These are phyloP conservation scores for Spinibarbus caldwelli DNA, from an alignment of 2,797 vertebrate species.

Conservation along the genomic window DNA sequence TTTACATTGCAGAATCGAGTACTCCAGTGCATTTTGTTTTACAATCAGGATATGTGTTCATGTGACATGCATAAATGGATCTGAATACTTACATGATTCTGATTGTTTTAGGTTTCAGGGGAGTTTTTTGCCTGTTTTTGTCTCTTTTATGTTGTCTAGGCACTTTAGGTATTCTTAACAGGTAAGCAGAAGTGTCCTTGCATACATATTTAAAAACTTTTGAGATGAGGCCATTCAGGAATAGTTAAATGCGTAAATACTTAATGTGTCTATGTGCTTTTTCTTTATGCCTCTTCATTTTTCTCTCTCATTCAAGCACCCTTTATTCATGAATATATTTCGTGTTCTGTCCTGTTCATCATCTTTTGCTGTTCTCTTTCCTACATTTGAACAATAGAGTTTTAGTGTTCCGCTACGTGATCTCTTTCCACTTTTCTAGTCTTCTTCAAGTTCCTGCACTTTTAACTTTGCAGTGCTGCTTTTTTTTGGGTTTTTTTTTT, in stretches of 20 bases:
- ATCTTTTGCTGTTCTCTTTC: not conserved
- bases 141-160: too few relatives aligned
- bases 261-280: not conserved
- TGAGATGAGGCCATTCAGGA: not conserved
- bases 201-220: not conserved
- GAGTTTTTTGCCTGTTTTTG: not conserved
- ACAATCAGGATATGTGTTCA: too few relatives aligned
- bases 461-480: too few relatives aligned
- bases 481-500: too few relatives aligned
- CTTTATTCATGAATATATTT: not conserved
- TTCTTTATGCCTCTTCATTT: not conserved
- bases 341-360: not conserved
- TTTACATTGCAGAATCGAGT: too few relatives aligned
- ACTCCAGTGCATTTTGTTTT: too few relatives aligned
- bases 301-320: not conserved
- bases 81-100: not conserved
- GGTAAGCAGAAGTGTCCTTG: not conserved
- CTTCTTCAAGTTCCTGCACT: not conserved
- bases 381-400: not conserved
- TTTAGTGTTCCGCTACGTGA: not conserved
- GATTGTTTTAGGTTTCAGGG: not conserved
- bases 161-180: not conserved
- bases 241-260: not conserved
- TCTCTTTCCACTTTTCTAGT: not conserved
- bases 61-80: too few relatives aligned